phyloP scores from a whole-genome alignment of 2,797 vertebrate species.

The Salarias fasciatus region DNA sequence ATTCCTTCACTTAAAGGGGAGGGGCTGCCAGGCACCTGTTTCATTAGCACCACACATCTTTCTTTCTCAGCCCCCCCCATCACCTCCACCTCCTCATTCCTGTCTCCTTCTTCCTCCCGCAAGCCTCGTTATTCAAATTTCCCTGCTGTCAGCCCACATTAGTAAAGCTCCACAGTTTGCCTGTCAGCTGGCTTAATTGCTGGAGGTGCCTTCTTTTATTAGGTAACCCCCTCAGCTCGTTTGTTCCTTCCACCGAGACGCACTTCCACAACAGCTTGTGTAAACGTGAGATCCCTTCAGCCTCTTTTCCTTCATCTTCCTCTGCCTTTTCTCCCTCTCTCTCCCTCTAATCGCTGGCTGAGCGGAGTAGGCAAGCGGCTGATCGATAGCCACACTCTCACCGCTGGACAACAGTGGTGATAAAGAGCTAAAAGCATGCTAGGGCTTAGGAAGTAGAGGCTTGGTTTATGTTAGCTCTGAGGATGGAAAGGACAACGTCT shows the following conservation, averaged over 20 bases:
- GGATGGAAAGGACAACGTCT: constrained; percentile 14
- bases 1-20: constrained; percentile 64
- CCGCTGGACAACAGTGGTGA: constrained; percentile 64
- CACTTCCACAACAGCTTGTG: constrained; percentile 71
- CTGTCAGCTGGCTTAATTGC: constrained; percentile 86
- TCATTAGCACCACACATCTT: constrained; percentile 82
- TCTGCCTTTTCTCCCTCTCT: constrained; percentile 23
- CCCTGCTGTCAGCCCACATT: constrained; percentile 86
- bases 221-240: constrained; percentile 78
- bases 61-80: constrained; percentile 46
- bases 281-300: constrained; percentile 67
- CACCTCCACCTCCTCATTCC: constrained; percentile 36
- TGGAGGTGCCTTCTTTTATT: constrained; percentile 84
- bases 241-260: constrained; percentile 73
- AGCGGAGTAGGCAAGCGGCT: constrained; percentile 60
- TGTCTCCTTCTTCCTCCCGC: constrained; percentile 62
- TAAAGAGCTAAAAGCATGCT: constrained; percentile 72
- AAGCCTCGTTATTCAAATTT: constrained; percentile 87
- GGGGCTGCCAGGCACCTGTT: constrained; percentile 81
- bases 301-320: constrained; percentile 48
- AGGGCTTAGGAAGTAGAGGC: constrained; percentile 31
- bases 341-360: constrained; percentile 57
- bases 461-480: constrained; percentile 34
- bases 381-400: constrained; percentile 71
- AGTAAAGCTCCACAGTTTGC: constrained; percentile 78